These are phyloP conservation scores for Pseudochromis fuscus DNA, from an alignment of 2,797 vertebrate species.

Conservation along the genomic window DNA sequence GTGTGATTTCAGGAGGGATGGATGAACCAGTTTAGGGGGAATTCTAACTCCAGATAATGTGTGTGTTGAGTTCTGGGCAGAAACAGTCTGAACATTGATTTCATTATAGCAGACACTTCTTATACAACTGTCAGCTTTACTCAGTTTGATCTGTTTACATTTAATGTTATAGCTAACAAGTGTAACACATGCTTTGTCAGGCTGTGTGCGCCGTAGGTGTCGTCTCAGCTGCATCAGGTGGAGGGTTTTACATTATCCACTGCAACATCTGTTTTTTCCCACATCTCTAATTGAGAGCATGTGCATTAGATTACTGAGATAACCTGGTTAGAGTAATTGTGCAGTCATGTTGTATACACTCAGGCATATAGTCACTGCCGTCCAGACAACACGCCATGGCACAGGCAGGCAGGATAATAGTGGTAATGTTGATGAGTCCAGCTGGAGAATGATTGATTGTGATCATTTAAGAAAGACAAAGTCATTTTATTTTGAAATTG, in stretches of 20 bases:
- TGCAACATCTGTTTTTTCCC: conserved; percentile 30
- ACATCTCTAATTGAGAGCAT: conserved; percentile 66
- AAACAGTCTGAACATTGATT: not conserved
- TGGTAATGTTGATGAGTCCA: no score
- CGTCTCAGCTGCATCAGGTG: conserved; percentile 9
- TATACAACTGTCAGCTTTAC: no score
- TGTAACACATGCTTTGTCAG: not conserved
- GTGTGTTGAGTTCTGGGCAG: not conserved
- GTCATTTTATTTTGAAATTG: not conserved
- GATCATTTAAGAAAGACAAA: not conserved
- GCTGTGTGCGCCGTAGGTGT: conserved; percentile 1
- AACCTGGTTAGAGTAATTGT: conserved; percentile 74
- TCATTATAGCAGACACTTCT: no score
- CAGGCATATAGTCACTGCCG: conserved; percentile 51
- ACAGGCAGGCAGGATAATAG: not conserved
- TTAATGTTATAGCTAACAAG: not conserved
- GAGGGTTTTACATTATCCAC: conserved; percentile 36
- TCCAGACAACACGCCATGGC: not conserved
- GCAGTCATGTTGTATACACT: conserved; percentile 59
- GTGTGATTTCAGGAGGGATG: no score
- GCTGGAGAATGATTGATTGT: not conserved
- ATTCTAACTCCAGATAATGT: no score
- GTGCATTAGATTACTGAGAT: conserved; percentile 71
- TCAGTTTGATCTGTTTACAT: not conserved
- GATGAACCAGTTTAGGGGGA: no score